Conservation (phyloP, 2,888 invertebrate genomes). For the Druceiella hillmani region DNA sequence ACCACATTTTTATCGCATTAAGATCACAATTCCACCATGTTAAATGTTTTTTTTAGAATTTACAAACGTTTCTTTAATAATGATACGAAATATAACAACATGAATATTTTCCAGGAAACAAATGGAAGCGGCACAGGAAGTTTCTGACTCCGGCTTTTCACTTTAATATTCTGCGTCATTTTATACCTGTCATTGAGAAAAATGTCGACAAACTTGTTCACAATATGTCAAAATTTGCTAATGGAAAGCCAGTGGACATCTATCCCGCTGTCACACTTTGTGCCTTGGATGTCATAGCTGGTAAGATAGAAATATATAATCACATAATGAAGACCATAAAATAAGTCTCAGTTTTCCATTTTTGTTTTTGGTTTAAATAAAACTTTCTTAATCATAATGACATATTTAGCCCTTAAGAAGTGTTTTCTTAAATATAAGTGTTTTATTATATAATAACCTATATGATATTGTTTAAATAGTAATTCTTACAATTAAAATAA, state of each 20-base stretch:
- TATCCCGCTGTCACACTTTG: slow-evolving; percentile 56
- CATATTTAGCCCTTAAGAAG: not conserved
- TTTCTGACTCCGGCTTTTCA: slow-evolving; percentile 75
- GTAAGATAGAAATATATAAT: slow-evolving; percentile 32
- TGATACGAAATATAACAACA: no score
- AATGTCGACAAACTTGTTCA: slow-evolving; percentile 53
- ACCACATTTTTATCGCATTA: no score
- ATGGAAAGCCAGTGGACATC: slow-evolving; percentile 47
- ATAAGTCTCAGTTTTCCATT: no score
- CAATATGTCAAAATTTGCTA: slow-evolving; percentile 43
- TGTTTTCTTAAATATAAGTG: not conserved
- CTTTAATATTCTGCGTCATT: slow-evolving; percentile 69
- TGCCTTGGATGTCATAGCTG: slow-evolving; percentile 58
- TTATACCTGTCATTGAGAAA: slow-evolving; percentile 62
- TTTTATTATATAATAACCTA: no score
- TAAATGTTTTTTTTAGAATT: no score
- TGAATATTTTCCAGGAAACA: slow-evolving; percentile 40
- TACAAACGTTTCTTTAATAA: no score
- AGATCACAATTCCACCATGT: no score
- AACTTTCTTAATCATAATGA: not conserved
- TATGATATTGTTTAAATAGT: no score
- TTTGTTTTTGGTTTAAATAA: slow-evolving; percentile 27
- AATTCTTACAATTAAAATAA: no score
- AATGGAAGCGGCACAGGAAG: slow-evolving; percentile 64
- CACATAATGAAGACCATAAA: not conserved